Evolutionary conservation across 2,797 vertebrate species (phyloP).

Genomic region (Choloepus didactylus): DNA sequence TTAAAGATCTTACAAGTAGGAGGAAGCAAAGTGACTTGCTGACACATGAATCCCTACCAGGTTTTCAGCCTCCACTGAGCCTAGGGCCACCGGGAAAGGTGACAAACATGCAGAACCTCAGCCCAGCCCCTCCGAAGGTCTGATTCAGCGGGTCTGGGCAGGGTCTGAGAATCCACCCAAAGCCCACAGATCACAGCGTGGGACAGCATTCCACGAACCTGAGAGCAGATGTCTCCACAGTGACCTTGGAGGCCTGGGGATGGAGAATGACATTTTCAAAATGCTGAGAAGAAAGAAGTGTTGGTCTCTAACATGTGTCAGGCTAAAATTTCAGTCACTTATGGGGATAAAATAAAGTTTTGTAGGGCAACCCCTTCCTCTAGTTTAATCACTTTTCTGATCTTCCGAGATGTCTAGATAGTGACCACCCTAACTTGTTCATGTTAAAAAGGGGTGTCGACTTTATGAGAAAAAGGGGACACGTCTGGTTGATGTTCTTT

Average conservation of each 20-base stretch:
- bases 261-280: neutral
- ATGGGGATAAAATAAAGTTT: neutral
- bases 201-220: no score
- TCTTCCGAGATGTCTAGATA: no score
- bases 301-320: neutral
- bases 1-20: neutral
- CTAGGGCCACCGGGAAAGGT: neutral
- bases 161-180: neutral
- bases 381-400: no score
- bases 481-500: no score
- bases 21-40: neutral
- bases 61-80: neutral
- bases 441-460: no score
- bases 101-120: neutral
- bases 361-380: no score
- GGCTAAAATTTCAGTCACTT: neutral
- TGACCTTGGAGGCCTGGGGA: neutral
- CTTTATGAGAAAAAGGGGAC: no score
- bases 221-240: neutral
- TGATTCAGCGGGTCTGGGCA: neutral
- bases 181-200: neutral
- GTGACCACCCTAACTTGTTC: no score
- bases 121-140: neutral
- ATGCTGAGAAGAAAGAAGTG: slow-evolving; percentile 1
- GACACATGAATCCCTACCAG: neutral